Base-by-base conservation (phyloP, 2,797 vertebrate species). In the Loriculus beryllinus region DNA sequence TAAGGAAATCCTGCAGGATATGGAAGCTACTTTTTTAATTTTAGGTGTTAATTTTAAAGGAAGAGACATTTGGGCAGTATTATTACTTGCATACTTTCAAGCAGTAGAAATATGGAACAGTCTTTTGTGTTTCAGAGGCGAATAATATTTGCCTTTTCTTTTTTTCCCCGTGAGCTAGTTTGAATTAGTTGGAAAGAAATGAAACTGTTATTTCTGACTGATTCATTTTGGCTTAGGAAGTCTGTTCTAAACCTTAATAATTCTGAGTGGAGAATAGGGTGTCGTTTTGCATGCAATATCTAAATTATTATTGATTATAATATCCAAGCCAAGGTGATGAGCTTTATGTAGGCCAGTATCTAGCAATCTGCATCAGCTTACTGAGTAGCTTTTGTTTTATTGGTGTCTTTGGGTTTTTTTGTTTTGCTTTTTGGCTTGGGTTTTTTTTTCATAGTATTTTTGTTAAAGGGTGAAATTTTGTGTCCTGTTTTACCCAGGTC, bases 131-230 rank as follows among this genome's bases (percentile, higher is more conserved):
- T 92, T 49, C 52, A 85, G 75, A 82, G n/a, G n/a, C 57, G 48
- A 85, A 89, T 67, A 85, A 90, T 85, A 75, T 77, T 59, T 74
- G 18, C 40, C 35, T 39, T 56, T 59, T 59, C 35, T 43, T 57
- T 35, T 3, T 49, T 59, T 26, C 15, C 28, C 54, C 51, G 5
- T 52, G n/a, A 86, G 54, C 47, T 47, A 67, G 43, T 43, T 54
- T 70, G 78, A 72, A 91, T 90, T 90, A 81, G 92, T 79, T 82
- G 80, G 42, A 69, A 78, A 76, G 67, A 72, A 94, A 88, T 18
- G 49, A 62, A 83, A 14, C 37, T 0, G 1, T 48, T 78, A 56
- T 68, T 93, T 82, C 69, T 68, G 64, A 39, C 37, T 64, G 76
- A 39, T 81, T 79, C 33, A 4, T 86, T 86, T 82, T 80, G 54